These are phyloP conservation scores for Hydrophis major DNA, from an alignment of 2,797 vertebrate genomes.

Conservation along the genomic window DNA sequence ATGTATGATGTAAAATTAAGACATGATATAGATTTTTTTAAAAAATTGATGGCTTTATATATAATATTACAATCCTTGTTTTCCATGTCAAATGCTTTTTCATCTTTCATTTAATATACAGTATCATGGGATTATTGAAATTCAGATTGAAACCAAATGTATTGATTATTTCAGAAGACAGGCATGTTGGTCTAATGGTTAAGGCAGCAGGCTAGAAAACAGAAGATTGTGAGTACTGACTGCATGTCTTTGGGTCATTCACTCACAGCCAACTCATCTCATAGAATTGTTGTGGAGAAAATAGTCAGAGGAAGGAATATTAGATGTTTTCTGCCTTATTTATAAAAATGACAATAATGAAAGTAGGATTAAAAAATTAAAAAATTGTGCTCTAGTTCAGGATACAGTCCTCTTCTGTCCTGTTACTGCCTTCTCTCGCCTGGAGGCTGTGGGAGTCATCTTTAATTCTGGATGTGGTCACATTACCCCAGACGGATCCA, in stretches of 20 bases:
- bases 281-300: too few species aligned
- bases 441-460: neutral
- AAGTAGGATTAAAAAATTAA: neutral
- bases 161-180: neutral
- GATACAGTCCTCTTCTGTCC: neutral
- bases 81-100: neutral
- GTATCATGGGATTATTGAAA: neutral
- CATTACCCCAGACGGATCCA: neutral
- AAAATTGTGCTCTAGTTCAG: neutral
- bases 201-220: neutral
- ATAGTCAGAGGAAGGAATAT: too few species aligned
- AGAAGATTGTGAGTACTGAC: neutral
- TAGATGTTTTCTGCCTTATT: neutral
- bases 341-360: too few species aligned
- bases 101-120: slow-evolving; percentile 11
- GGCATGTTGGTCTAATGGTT: neutral
- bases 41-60: neutral
- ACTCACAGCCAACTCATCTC: too few species aligned
- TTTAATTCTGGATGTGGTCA: neutral
- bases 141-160: neutral
- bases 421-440: neutral
- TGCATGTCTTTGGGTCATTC: too few species aligned
- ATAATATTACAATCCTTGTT: neutral
- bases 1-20: neutral
- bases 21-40: neutral